Evolutionary conservation across 2,888 invertebrate species (phyloP), one percentile per base, ranked within the genome.

Genomic region (Machimus atricapillus): DNA sequence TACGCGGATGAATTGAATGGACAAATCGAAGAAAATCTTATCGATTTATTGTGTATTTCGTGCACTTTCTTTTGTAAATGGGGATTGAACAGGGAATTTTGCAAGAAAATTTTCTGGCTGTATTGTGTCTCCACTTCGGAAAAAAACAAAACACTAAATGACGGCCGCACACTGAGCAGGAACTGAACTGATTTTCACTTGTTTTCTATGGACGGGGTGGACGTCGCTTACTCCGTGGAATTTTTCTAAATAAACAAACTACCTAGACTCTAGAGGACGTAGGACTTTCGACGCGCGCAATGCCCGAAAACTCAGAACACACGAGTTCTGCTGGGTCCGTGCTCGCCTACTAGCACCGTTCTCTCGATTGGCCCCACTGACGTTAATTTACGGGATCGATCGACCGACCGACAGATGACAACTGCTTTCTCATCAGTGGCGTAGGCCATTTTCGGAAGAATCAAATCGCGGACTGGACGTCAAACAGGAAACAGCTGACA

Each of bases 11-110:
- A 16, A 52, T 12, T 6, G 7, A 52, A 19, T 16, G n/a, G 52
- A n/a, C n/a, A 8, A 16, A 52, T 52, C n/a, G 52, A 52, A 46
- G 4, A 52, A 52, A 23, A 66, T 66, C 12, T 46, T 58, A 82
- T 82, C 82, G 82, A 82, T 79, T 79, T 79, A 27, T 79, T 79
- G 52, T 76, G 76, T 76, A 76, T 76, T 79, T 79, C 79, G 16
- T 79, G 52, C 27, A 79, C 79, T 27, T 79, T 79, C 79, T 27
- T 78, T 31, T 79, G 79, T 31, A 27, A 19, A 8, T 6, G 23
- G 12, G 19, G 12, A 12, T 12, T 27, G 52, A 14, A 79, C 79
- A 31, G 23, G 52, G 52, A 79, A 79, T 52, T 79, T 31, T 19
- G 27, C 7, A 52, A 56, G 16, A 16, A 34, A 43, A 40, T 78